These are phyloP conservation scores for Aegithalos caudatus DNA, from an alignment of 2,113 vertebrate species.

Conservation along the genomic window DNA sequence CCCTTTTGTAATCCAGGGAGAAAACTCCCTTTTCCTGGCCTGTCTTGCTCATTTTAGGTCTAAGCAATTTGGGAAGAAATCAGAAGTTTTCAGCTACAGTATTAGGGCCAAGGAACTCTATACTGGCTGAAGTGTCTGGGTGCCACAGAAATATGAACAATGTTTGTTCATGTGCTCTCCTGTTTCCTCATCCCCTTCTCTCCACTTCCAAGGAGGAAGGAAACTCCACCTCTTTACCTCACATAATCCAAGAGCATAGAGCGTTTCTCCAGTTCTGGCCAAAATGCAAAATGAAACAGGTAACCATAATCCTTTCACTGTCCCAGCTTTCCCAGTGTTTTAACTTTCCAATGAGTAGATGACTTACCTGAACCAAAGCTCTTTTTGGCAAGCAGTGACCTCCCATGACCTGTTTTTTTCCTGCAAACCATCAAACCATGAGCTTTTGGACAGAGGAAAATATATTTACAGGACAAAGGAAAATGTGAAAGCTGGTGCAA, in stretches of 20 bases:
- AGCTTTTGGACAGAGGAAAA: neutral
- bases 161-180: neutral
- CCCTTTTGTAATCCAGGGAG: neutral
- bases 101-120: neutral
- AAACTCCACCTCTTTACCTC: neutral
- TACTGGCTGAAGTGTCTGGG: neutral
- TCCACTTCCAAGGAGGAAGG: neutral
- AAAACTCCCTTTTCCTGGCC: neutral
- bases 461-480: neutral
- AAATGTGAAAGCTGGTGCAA: neutral
- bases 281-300: neutral
- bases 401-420: neutral
- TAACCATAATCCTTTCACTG: neutral
- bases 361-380: neutral
- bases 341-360: neutral
- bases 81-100: neutral
- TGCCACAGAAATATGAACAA: rapidly evolving
- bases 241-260: neutral
- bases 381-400: neutral
- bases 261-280: neutral
- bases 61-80: neutral
- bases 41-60: neutral
- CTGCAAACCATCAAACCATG: neutral
- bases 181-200: neutral
- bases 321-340: neutral